Conservation (phyloP, 2,797 vertebrate genomes). For the Strix occidentalis region DNA sequence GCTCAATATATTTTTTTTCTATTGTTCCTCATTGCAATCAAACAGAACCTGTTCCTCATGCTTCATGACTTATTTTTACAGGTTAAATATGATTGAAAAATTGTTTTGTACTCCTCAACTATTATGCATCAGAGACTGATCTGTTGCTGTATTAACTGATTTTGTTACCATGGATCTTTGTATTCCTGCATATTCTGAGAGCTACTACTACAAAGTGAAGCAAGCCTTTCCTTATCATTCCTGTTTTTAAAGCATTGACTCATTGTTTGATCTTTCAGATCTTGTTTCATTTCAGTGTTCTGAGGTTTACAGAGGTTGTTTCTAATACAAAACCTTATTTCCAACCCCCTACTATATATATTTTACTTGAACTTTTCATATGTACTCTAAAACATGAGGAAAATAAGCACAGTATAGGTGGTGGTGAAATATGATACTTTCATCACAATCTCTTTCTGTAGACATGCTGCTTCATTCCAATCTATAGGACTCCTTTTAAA, state of each 20-base stretch:
- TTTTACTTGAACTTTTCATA: neutral
- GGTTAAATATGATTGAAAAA: neutral
- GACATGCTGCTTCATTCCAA: neutral
- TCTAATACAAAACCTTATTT: neutral
- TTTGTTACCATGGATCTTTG: neutral
- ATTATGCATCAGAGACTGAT: neutral
- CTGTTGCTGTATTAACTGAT: neutral
- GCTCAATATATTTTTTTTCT: neutral
- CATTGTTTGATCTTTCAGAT: neutral
- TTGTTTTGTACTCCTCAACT: neutral
- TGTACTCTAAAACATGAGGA: neutral
- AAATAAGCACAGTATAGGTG: neutral
- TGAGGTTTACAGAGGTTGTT: neutral
- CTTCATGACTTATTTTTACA: neutral
- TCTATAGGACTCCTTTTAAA: neutral
- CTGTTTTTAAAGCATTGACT: constrained; percentile 5
- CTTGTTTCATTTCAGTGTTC: neutral
- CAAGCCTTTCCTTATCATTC: neutral
- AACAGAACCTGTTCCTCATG: neutral
- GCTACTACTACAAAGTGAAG: neutral
- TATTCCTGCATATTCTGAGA: neutral
- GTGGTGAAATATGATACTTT: neutral
- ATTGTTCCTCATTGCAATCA: neutral
- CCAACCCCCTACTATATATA: neutral
- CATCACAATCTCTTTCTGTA: neutral